A percentile compares a stretch with the other conserved stretches of the same genome.
These are phyloP conservation scores for Camponotus floridanus DNA, from an alignment of 1,140 invertebrate species.

Conservation along the genomic window DNA sequence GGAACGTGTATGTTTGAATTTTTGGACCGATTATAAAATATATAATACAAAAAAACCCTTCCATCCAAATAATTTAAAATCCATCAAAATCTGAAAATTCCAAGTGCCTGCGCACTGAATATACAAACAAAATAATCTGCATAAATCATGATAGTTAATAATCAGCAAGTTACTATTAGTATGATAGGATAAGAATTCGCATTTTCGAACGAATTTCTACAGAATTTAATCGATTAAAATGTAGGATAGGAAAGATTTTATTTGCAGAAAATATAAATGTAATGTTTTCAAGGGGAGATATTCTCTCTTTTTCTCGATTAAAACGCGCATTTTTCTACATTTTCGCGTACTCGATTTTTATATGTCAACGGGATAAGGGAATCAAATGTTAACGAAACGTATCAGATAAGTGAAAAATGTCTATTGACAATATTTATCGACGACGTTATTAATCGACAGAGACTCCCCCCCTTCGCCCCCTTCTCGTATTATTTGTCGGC, in stretches of 20 bases:
- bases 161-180: not conserved
- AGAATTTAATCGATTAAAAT: not conserved
- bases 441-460: conserved; percentile 1
- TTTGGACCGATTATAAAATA: not conserved
- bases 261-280: not conserved
- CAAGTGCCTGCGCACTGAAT: not conserved
- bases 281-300: not conserved
- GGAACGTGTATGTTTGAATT: no score
- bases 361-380: no score
- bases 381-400: not conserved
- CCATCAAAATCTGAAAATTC: no score
- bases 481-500: not conserved
- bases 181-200: not conserved
- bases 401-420: not conserved
- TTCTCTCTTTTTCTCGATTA: no score
- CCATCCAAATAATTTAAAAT: not conserved
- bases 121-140: not conserved
- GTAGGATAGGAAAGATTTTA: not conserved
- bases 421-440: conserved; percentile 14
- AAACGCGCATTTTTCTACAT: no score
- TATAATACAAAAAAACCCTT: no score
- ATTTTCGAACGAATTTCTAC: not conserved
- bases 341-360: no score
- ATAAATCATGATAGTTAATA: not conserved
- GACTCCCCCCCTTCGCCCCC: not conserved